Base-by-base conservation (phyloP, 2,888 invertebrate genomes). In the Marasmarcha lunaedactyla region DNA sequence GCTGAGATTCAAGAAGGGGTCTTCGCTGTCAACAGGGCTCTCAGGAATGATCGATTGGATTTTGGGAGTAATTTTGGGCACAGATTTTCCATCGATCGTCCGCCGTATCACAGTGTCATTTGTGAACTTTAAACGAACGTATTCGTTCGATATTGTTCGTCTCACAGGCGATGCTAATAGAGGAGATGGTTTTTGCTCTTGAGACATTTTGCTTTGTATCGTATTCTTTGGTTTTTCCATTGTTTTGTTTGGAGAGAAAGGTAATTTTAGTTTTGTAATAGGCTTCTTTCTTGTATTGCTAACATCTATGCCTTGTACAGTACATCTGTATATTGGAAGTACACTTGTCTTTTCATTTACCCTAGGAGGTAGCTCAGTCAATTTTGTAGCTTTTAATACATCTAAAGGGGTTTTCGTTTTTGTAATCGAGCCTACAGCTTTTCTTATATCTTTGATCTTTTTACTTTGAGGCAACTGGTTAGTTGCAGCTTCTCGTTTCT, bases 21-120 rank as follows among this genome's bases (percentile, higher is more conserved):
- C 83, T 55, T 84, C 83, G 40, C 58, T 73, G 42, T 84, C 84
- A 33, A 83, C 64, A 1, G 84, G 84, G 46, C 84, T 84, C 51
- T 83, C 83, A 1, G 84, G 84, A 56, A 84, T 83, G 46, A 81
- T 84, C 6, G 84, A 84, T 45, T 84, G 84, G 43, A 84, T 78
- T 55, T 79, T 83, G 27, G 83, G 83, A 35, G 78, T 74, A 40
- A 83, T 83, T 54, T 84, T 79, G 52, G 73, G 78, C 44, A 77
- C 60, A 11, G 76, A 76, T 59, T 72, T 83, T 1, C 79, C 81
- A 40, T 76, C 79, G 36, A 79, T 74, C 38, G 76, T 81, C 37
- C 79, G 62, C 45, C 78, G 52, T 25, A 78, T 57, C 11, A 83
- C 74, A 25, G 83, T 83, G 38, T 81, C 81, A 43, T 79, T 83